Evolutionary conservation across 2,888 invertebrate species (phyloP), one percentile per base, ranked within the genome.

Genomic region (Cephus nigrinus): DNA sequence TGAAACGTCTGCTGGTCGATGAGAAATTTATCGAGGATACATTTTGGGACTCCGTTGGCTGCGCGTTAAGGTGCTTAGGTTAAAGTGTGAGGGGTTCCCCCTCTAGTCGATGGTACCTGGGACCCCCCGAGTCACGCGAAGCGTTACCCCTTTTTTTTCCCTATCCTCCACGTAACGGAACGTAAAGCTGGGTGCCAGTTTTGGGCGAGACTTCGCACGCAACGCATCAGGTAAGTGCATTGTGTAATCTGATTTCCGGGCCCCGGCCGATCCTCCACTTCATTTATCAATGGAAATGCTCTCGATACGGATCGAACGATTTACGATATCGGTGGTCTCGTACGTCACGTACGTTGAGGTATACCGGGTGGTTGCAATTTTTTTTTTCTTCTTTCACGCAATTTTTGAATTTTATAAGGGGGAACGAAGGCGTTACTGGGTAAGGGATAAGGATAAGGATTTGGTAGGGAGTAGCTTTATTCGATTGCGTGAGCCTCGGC

Each of bases 131-230:
- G n/a, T 33, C 31, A 36, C 34, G 81, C 75, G 69, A 80, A 82
- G 80, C 77, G 78, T 77, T 83, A 85, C 83, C 86, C 86, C 84
- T 83, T 80, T 80, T 81, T 79, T 74, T 55, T 40, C 40, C 23
- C 55, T 55, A 9, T 55, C 55, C 55, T 55, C 5, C 74, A 40
- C 69, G 75, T 75, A 75, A 69, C 80, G 82, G 83, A 85, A 84
- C 55, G 55, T 23, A 23, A 23, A 55, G 9, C 55, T 55, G 87
- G 89, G 85, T 87, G 87, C 84, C 90, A 91, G 91, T 91, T 90
- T 88, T 87, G 84, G 88, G 86, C 85, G 86, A 88, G 90, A 90
- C 90, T 86, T 89, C 87, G 86, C 86, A 85, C 88, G 89, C 86
- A 84, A 82, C 89, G 84, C 89, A 87, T 90, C 85, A 75, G 34